A percentile compares a stretch with the other conserved stretches of the same genome.
Conservation (phyloP, 2,888 invertebrate genomes). For the Halictus ligatus region DNA sequence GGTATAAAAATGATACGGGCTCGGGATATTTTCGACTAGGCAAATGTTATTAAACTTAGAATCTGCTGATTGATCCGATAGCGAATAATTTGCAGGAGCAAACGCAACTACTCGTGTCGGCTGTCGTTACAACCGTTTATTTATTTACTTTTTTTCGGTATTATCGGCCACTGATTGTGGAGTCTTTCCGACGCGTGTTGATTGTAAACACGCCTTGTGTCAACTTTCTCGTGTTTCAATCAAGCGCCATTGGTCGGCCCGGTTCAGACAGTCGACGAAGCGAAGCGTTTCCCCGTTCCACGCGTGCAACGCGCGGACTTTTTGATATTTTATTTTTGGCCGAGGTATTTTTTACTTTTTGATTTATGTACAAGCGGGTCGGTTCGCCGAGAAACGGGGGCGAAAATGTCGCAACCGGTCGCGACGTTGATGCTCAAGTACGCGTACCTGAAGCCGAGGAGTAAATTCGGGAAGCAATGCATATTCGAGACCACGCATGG, state of each 20-base stretch:
- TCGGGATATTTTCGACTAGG: too few species aligned
- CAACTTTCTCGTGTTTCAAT: conserved; percentile 33
- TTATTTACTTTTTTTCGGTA: background rate
- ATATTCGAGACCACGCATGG: conserved; percentile 87
- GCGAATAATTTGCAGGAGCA: background rate
- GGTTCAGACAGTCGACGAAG: background rate
- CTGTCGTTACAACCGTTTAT: background rate
- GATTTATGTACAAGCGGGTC: conserved; percentile 8
- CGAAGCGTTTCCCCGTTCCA: background rate
- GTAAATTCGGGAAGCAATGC: conserved; percentile 90
- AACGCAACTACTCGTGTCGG: background rate
- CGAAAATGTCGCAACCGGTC: background rate
- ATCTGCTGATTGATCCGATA: background rate
- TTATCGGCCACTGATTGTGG: background rate
- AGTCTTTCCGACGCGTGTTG: background rate
- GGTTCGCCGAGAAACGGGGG: background rate
- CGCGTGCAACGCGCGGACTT: conserved; percentile 8
- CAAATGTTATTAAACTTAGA: background rate
- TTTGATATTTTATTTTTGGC: conserved; percentile 45
- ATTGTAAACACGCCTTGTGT: background rate
- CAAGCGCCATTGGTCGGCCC: conserved; percentile 11
- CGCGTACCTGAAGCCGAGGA: conserved; percentile 89
- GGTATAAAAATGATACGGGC: too few species aligned
- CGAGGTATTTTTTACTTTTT: conserved; percentile 15
- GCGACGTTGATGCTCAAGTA: conserved; percentile 85